phyloP scores from a whole-genome alignment of 2,888 invertebrate species.

The Aphidius colemani region DNA sequence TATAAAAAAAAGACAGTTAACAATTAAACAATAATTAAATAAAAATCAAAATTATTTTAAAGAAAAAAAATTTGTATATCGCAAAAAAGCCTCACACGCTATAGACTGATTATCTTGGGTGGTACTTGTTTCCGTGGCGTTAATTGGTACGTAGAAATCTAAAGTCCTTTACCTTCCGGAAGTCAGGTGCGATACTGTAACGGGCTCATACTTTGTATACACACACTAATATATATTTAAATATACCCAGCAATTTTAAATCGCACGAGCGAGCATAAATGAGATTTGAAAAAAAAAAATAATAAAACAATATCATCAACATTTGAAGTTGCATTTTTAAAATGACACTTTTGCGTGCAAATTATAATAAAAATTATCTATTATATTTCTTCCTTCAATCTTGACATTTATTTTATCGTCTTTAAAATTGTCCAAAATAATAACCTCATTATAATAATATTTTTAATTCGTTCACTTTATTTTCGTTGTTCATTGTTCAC shows the following conservation, averaged over 20 bases:
- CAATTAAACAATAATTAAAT: too few relatives aligned
- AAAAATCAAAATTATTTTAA: background rate
- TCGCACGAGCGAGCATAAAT: too few relatives aligned
- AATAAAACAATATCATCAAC: too few relatives aligned
- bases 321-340: too few relatives aligned
- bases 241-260: too few relatives aligned
- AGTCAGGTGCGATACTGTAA: slow-evolving; percentile 18
- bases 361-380: background rate
- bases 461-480: background rate
- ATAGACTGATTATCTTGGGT: slow-evolving; percentile 38
- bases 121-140: slow-evolving; percentile 36
- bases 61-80: background rate
- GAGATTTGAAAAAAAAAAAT: too few relatives aligned
- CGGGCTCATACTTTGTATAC: background rate
- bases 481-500: slow-evolving; percentile 5
- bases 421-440: too few relatives aligned
- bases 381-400: background rate
- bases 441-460: background rate
- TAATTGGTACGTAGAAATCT: slow-evolving; percentile 41
- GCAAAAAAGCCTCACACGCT: slow-evolving; percentile 30
- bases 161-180: slow-evolving; percentile 31
- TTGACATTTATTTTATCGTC: background rate
- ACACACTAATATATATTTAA: too few relatives aligned
- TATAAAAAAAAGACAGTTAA: too few relatives aligned
- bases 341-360: background rate